Base-by-base conservation (phyloP, 2,888 invertebrate species). In the Stenchaetothrips biformis region DNA sequence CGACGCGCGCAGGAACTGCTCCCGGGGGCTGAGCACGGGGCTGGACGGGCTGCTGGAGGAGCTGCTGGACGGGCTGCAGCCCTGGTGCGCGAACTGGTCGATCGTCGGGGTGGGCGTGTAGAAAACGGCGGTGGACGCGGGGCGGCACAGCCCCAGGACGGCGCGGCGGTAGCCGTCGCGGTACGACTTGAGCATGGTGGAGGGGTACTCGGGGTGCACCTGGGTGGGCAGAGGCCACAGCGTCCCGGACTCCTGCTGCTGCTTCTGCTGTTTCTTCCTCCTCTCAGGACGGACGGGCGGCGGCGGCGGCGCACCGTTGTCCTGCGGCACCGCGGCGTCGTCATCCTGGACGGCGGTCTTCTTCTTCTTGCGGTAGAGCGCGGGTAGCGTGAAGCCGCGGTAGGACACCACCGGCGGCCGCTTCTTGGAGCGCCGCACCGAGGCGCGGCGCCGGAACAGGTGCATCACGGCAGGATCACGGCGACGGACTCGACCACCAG, bases 101-200 rank as follows among this genome's bases (percentile, higher is more conserved):
- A 21, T 21, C n/a, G 59, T 59, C 59, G 67, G 67, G 25, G 67
- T 74, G 9, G 67, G 67, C 7, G 67, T 11, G 67, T 74, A 74
- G 67, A 74, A 74, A 2, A 74, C 7, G 25, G 67, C 67, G 13
- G 53, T 18, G 67, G 67, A 7, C 67, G 67, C 67, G 25, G 67
- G 67, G 25, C 67, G 67, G 25, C 67, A 25, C 67, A 74, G 67
- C 21, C 67, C 67, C 67, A 74, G 1, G 7, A 74, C 9, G 21
- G 67, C 67, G 67, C 25, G 67, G 9, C 67, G 21, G 67, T 25
- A 74, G 25, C 25, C 67, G 21, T 74, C 67, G 7, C 67, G n/a
- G 67, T 74, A 74, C 67, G 67, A 21, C 67, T 74, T 74, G 67
- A 74, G 67, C 67, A 74, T 74, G 21, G 67, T 74, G 67, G 67